Evolutionary conservation across 2,797 vertebrate genomes (phyloP), one percentile per base, ranked within the genome.

Genomic region (Danio kyathit): DNA sequence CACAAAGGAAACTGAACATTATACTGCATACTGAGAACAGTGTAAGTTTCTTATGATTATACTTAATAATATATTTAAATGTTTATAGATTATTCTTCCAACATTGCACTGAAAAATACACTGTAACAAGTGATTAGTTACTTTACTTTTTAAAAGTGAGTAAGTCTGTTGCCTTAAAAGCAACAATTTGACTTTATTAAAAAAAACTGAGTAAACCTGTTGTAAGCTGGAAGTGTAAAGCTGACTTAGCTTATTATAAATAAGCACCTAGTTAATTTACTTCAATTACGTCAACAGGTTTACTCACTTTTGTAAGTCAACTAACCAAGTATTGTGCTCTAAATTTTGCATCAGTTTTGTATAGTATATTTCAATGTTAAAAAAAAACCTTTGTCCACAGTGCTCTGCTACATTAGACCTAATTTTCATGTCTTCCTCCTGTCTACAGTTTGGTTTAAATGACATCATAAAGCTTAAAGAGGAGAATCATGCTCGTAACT

Each of bases 381-480:
- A 48, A 2, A 46, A 48, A 29, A 19, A 13, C 56, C n/a, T n/a
- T n/a, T 38, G 67, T 70, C 3, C 29, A 17, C 16, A 12, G 29
- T 70, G 3, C 29, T 52, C 16, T 52, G 14, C 21, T 48, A 41
- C 54, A 12, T 52, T 9, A 52, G 5, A n/a, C 49, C 29, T 70
- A 6, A 10, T 17, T 71, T 71, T 71, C 67, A 60, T 60, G 19
- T 60, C 40, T 38, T 60, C 19, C 56, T 48, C 19, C 43, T 74
- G 56, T 43, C 44, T 12, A 46, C 19, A n/a, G 44, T 49, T 61
- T n/a, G 40, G 6, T 59, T 59, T 3, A 59, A 73, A 73, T 46
- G 5, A 21, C 17, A 59, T 44, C 41, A 73, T 73, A 44, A 59
- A 21, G 41, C 17, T 70, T 41, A n/a, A 17, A 71, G 38, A 71